Conservation (phyloP, 2,797 vertebrate species). For the Menidia menidia region DNA sequence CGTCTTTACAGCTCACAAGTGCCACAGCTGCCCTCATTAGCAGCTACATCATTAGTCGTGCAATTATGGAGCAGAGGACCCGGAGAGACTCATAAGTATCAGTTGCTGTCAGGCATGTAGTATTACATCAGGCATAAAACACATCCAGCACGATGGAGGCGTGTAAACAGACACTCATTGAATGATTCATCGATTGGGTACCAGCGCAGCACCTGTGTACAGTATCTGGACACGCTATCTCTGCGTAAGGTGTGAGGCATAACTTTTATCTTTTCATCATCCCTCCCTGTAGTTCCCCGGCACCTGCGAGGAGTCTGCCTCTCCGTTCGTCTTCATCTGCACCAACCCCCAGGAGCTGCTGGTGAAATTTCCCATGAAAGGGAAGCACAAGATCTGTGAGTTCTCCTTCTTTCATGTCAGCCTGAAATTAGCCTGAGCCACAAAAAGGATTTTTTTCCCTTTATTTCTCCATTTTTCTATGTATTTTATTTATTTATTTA, state of each 20-base stretch:
- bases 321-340: constrained; percentile 97
- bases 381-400: constrained; percentile 99
- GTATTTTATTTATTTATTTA: not conserved
- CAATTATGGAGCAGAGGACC: constrained; percentile 54
- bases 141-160: constrained; percentile 45
- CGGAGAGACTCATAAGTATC: constrained; percentile 60
- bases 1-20: constrained; percentile 36
- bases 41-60: constrained; percentile 58
- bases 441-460: not conserved
- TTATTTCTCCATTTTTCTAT: constrained; percentile 24
- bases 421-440: too few species aligned
- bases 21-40: constrained; percentile 54
- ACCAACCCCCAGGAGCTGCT: constrained; percentile 93
- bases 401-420: constrained; percentile 76
- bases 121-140: constrained; percentile 55
- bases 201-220: constrained; percentile 36
- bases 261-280: constrained; percentile 50
- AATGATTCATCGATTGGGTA: constrained; percentile 55
- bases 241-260: constrained; percentile 48
- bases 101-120: constrained; percentile 55
- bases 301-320: constrained; percentile 90
- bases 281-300: constrained; percentile 84
- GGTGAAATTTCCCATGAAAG: constrained; percentile 99
- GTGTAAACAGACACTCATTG: constrained; percentile 46
- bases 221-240: constrained; percentile 19